phyloP scores from a whole-genome alignment of 2,113 vertebrate genomes.

The Picathartes gymnocephalus region DNA sequence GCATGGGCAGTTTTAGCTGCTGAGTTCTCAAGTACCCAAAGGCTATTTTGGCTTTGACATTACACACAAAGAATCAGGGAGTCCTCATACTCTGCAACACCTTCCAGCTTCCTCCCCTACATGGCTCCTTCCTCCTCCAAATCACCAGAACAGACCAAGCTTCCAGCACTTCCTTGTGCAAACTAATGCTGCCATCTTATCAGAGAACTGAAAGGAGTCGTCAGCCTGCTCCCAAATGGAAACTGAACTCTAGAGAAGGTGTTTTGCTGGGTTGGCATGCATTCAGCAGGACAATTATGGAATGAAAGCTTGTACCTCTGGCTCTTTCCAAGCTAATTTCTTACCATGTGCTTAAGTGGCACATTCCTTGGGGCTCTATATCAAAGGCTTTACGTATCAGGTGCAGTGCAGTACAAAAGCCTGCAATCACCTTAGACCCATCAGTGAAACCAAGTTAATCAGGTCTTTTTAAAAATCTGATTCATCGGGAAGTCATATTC shows the following conservation, averaged over 20 bases:
- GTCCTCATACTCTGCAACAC: background rate
- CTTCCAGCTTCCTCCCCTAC: background rate
- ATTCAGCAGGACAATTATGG: background rate
- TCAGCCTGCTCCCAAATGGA: background rate
- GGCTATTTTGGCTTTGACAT: background rate
- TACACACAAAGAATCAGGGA: background rate
- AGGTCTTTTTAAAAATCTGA: background rate
- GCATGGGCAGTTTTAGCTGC: background rate
- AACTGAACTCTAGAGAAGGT: background rate
- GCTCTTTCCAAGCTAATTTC: background rate
- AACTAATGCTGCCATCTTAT: background rate
- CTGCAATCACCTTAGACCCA: background rate
- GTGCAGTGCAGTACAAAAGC: background rate
- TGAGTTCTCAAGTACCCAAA: background rate
- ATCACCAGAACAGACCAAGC: background rate
- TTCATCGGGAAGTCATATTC: background rate
- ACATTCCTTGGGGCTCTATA: background rate
- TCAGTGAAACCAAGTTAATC: background rate
- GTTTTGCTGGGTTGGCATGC: background rate
- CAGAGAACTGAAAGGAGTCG: background rate
- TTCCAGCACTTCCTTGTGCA: background rate
- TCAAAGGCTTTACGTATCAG: background rate
- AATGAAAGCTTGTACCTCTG: background rate
- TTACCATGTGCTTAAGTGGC: fast-evolving
- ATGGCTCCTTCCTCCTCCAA: background rate